These are phyloP conservation scores for Xylocopa sonorina DNA, from an alignment of 1,140 invertebrate genomes.

Conservation along the genomic window DNA sequence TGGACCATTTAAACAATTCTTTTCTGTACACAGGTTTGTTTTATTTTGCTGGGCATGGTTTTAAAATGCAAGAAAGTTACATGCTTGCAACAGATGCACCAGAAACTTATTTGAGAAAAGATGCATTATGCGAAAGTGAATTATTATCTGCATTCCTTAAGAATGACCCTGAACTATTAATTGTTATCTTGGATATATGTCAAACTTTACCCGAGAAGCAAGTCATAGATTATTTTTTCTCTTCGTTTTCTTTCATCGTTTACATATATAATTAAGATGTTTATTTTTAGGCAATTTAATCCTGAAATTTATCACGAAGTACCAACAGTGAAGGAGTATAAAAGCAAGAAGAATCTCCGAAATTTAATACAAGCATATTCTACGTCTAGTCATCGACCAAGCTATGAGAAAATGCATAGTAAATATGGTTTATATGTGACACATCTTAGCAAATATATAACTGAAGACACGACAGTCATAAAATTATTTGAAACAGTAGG, in stretches of 20 bases:
- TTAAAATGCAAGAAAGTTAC: conserved; percentile 77
- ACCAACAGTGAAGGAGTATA: conserved; percentile 71
- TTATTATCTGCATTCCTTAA: conserved; percentile 69
- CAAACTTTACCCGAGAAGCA: conserved; percentile 73
- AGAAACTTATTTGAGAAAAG: conserved; percentile 65
- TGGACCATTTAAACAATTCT: conserved; percentile 12
- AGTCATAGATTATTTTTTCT: conserved; percentile 11
- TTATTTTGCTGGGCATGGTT: conserved; percentile 79
- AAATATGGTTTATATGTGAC: conserved; percentile 72
- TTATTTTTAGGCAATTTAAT: conserved; percentile 71
- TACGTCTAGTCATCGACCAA: conserved; percentile 73
- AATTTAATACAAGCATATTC: conserved; percentile 77
- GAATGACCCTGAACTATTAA: conserved; percentile 74
- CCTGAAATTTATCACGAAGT: conserved; percentile 72
- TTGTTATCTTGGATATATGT: conserved; percentile 77
- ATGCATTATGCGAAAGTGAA: conserved; percentile 76
- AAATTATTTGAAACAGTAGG: conserved; percentile 75
- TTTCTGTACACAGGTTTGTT: conserved; percentile 70
- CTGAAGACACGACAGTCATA: conserved; percentile 68
- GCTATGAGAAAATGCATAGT: conserved; percentile 69
- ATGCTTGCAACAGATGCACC: conserved; percentile 76
- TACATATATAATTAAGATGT: conserved; percentile 6
- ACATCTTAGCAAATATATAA: conserved; percentile 74
- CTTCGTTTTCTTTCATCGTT: conserved; percentile 8
- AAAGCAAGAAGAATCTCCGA: conserved; percentile 70